Evolutionary conservation across 2,797 vertebrate species (phyloP).

Genomic region (Alcedo atthis): DNA sequence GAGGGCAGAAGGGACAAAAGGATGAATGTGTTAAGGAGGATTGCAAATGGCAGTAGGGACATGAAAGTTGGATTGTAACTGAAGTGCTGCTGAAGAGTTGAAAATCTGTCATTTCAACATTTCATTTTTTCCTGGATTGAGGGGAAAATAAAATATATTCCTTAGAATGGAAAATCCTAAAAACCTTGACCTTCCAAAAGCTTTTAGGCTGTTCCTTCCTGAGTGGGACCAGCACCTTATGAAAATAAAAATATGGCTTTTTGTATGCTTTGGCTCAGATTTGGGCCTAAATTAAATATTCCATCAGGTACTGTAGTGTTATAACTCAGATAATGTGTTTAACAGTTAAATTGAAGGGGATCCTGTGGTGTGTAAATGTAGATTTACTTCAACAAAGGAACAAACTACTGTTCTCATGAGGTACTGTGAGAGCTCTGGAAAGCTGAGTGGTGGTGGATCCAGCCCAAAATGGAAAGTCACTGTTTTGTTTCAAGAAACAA

Average conservation of each 20-base stretch:
- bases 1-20: background rate
- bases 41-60: too few species aligned
- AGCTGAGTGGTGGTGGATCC: background rate
- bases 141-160: background rate
- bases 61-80: background rate
- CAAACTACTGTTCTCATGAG: background rate
- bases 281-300: background rate
- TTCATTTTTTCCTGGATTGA: background rate
- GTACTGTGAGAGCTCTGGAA: fast-evolving
- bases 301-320: background rate
- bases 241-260: background rate
- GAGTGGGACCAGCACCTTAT: fast-evolving
- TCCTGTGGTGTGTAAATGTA: background rate
- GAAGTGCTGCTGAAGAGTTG: background rate
- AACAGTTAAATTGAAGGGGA: background rate
- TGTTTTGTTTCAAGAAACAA: background rate
- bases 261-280: background rate
- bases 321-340: background rate
- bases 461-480: background rate
- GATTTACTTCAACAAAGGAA: background rate
- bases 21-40: background rate
- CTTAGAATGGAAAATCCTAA: background rate
- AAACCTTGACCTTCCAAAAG: background rate
- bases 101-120: background rate
- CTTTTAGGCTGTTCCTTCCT: background rate